Conservation (phyloP, 1,140 invertebrate species). For the Neocloeon triangulifer region DNA sequence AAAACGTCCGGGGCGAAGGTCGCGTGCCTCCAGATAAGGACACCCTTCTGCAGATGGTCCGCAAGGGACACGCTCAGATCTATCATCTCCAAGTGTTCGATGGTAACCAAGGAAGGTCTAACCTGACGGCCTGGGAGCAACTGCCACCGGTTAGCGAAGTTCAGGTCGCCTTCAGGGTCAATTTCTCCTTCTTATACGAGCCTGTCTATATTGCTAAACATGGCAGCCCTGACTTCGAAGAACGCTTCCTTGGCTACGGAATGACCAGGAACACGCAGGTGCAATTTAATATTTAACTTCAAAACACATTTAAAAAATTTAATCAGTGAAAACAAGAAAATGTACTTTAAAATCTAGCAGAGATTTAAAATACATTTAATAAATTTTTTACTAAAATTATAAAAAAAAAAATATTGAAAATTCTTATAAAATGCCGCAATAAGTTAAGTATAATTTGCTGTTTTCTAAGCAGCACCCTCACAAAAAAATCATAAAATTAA, state of each 20-base stretch:
- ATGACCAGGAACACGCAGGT: slow-evolving; percentile 31
- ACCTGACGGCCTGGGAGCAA: slow-evolving; percentile 17
- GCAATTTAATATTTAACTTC: too few species aligned
- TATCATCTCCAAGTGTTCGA: slow-evolving; percentile 20
- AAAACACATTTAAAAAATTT: too few species aligned
- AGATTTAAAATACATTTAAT: too few species aligned
- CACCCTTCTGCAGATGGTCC: slow-evolving; percentile 16
- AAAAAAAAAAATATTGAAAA: too few species aligned
- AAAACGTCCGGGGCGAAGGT: too few species aligned
- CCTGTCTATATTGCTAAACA: slow-evolving; percentile 23
- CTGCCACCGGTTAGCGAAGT: slow-evolving; percentile 7
- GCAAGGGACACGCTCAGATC: slow-evolving; percentile 19
- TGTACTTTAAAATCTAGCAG: too few species aligned
- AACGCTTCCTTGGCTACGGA: slow-evolving; percentile 29
- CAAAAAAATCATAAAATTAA: too few species aligned
- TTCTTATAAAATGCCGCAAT: too few species aligned
- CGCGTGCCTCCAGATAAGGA: slow-evolving; percentile 18
- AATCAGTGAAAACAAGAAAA: too few species aligned
- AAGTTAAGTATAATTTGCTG: too few species aligned
- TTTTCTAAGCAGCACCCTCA: too few species aligned
- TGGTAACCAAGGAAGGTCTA: slow-evolving; percentile 21
- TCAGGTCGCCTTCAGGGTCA: slow-evolving; percentile 17
- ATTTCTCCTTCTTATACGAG: slow-evolving; percentile 23
- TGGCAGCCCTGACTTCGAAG: slow-evolving; percentile 22
- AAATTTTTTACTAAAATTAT: too few species aligned